These are phyloP conservation scores for Champsocephalus gunnari DNA, from an alignment of 2,797 vertebrate genomes.

Conservation along the genomic window DNA sequence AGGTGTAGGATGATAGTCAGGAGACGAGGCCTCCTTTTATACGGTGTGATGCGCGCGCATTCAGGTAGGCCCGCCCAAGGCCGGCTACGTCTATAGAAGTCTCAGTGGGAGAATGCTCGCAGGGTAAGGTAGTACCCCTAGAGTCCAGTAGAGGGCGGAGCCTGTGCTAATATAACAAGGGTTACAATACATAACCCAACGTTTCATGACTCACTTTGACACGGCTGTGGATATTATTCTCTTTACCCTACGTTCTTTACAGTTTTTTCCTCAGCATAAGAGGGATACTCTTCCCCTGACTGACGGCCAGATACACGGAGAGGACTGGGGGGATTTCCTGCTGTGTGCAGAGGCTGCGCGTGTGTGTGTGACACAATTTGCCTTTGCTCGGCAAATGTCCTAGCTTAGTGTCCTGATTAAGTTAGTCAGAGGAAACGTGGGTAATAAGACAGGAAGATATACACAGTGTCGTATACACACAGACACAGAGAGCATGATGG, in stretches of 20 bases:
- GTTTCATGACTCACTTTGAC: too few species aligned
- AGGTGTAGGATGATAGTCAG: too few species aligned
- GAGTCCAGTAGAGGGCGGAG: too few species aligned
- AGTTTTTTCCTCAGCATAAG: conserved; percentile 49
- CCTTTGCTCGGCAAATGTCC: conserved; percentile 62
- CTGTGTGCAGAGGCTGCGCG: conserved; percentile 18
- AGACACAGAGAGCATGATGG: neutral
- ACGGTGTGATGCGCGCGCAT: too few species aligned
- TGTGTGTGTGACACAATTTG: conserved; percentile 50
- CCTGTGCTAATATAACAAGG: too few species aligned
- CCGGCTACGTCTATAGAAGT: too few species aligned
- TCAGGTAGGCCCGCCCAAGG: too few species aligned
- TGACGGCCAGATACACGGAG: conserved; percentile 46
- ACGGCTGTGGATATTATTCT: conserved; percentile 16
- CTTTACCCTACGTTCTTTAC: conserved; percentile 42
- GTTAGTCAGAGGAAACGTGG: conserved; percentile 66
- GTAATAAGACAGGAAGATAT: conserved; percentile 21
- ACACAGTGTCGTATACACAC: conserved; percentile 15
- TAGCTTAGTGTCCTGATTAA: conserved; percentile 79
- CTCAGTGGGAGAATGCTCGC: too few species aligned
- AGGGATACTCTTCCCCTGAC: conserved; percentile 47
- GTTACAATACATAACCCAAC: too few species aligned
- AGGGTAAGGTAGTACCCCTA: too few species aligned
- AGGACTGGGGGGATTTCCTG: conserved; percentile 73
- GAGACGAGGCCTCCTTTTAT: too few species aligned